These are phyloP conservation scores for Rhingia rostrata DNA, from an alignment of 2,888 invertebrate species.

Conservation along the genomic window DNA sequence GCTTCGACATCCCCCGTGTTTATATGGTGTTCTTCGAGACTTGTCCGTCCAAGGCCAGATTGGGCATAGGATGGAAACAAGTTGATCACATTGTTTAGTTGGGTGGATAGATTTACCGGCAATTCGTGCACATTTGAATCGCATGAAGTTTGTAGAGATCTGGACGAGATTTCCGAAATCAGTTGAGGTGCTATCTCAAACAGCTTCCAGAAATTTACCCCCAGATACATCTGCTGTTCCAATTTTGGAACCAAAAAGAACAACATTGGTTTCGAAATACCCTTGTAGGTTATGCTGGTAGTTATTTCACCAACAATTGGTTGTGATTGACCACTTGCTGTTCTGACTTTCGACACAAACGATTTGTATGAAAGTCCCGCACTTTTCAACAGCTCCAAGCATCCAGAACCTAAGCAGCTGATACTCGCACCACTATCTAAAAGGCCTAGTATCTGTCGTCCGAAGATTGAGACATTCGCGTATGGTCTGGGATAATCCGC, in stretches of 20 bases:
- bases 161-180: slow-evolving; percentile 1
- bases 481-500: slow-evolving; percentile 20
- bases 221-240: neutral
- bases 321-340: slow-evolving; percentile 27
- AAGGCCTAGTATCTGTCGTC: slow-evolving; percentile 12
- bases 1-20: neutral
- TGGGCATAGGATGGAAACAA: neutral
- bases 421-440: slow-evolving; percentile 18
- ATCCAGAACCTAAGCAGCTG: slow-evolving; percentile 14
- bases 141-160: neutral
- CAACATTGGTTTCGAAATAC: neutral
- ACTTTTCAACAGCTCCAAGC: neutral
- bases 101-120: neutral
- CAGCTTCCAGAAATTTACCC: slow-evolving; percentile 21
- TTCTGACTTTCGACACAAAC: slow-evolving; percentile 2
- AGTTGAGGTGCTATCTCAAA: slow-evolving; percentile 21
- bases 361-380: neutral
- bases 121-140: neutral
- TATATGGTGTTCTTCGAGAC: slow-evolving; percentile 34
- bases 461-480: slow-evolving; percentile 10
- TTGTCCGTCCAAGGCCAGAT: slow-evolving; percentile 39
- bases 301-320: slow-evolving; percentile 13
- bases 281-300: neutral
- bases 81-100: neutral
- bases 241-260: neutral